These are phyloP conservation scores for Eupelmus urozonus DNA, from an alignment of 2,888 invertebrate genomes.

Conservation along the genomic window DNA sequence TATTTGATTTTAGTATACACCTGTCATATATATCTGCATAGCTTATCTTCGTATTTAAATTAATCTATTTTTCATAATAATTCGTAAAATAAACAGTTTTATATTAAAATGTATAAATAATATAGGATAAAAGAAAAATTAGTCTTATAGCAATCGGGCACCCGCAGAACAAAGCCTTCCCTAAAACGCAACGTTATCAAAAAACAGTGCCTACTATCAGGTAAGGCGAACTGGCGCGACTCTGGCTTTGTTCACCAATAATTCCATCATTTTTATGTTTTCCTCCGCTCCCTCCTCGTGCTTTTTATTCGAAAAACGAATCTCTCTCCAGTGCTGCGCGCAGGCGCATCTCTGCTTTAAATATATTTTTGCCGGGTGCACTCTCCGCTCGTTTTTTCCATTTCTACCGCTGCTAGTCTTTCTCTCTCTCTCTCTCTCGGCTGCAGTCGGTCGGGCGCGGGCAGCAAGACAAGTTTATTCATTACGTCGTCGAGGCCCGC, in stretches of 20 bases:
- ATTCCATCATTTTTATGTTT: slow-evolving; percentile 43
- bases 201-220: too few relatives aligned
- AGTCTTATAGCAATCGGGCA: too few relatives aligned
- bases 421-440: slow-evolving; percentile 48
- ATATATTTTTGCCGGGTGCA: slow-evolving; percentile 42
- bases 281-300: not conserved
- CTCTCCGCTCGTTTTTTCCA: slow-evolving; percentile 62
- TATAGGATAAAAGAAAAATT: too few relatives aligned
- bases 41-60: too few relatives aligned
- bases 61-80: too few relatives aligned
- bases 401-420: slow-evolving; percentile 35
- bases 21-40: too few relatives aligned
- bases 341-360: slow-evolving; percentile 57
- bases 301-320: not conserved
- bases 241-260: slow-evolving; percentile 35
- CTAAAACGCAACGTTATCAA: too few relatives aligned
- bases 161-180: too few relatives aligned
- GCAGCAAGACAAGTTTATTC: slow-evolving; percentile 57
- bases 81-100: too few relatives aligned
- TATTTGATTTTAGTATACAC: too few relatives aligned
- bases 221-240: slow-evolving; percentile 2
- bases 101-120: too few relatives aligned
- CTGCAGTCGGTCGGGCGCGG: slow-evolving; percentile 59
- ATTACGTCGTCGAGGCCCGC: slow-evolving; percentile 53
- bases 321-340: not conserved